phyloP scores from a whole-genome alignment of 1,140 invertebrate genomes.

The Polypedilum vanderplanki region DNA sequence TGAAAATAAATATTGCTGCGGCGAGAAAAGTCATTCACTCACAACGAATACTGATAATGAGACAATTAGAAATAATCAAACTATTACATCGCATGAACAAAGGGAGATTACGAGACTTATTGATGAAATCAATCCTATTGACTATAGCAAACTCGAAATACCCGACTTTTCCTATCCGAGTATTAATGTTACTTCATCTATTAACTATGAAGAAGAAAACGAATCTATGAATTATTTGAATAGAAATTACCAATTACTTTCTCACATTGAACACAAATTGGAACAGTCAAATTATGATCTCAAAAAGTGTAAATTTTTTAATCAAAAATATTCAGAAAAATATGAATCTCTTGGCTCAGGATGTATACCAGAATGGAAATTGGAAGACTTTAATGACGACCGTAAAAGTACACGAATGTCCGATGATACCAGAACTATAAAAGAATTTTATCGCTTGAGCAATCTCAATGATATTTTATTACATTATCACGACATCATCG shows the following conservation, averaged over 20 bases:
- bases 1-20: conserved; percentile 21
- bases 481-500: neutral
- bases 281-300: neutral
- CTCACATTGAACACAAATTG: neutral
- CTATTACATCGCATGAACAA: neutral
- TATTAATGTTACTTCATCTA: neutral
- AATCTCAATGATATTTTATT: neutral
- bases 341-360: neutral
- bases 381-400: conserved; percentile 7
- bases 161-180: neutral
- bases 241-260: neutral
- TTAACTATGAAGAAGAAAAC: neutral
- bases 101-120: neutral
- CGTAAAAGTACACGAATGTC: neutral
- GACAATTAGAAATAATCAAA: neutral
- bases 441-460: neutral
- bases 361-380: neutral
- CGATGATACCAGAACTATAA: neutral
- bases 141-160: neutral
- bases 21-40: neutral
- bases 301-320: neutral
- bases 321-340: neutral
- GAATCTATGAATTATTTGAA: neutral
- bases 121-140: neutral
- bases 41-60: neutral